Conservation (phyloP, 2,797 vertebrate genomes). For the Myotis pilosus region DNA sequence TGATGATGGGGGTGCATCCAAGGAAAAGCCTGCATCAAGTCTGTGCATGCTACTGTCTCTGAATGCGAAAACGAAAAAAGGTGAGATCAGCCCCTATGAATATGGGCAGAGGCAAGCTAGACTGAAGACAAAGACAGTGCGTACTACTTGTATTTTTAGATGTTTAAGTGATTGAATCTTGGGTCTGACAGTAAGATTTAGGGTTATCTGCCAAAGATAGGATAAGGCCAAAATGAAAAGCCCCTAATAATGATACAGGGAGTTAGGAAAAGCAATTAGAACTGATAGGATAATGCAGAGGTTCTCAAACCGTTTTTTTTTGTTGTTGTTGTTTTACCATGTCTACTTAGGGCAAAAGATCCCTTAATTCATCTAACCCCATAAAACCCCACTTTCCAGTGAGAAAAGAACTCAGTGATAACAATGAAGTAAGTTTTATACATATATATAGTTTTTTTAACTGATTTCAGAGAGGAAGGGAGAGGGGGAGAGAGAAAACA, state of each 20-base stretch:
- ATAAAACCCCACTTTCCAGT: slow-evolving; percentile 26
- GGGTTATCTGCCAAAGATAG: not conserved
- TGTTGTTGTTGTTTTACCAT: not conserved
- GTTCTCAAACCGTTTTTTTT: not conserved
- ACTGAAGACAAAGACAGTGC: not conserved
- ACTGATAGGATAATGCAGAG: not conserved
- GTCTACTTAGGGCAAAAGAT: not conserved
- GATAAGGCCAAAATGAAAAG: not conserved
- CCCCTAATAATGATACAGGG: not conserved
- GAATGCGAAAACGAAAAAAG: not conserved
- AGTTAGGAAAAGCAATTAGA: slow-evolving; percentile 31
- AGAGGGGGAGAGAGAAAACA: no score
- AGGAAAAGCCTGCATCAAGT: not conserved
- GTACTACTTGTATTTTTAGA: not conserved
- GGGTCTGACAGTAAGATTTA: not conserved
- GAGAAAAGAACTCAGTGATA: slow-evolving; percentile 33
- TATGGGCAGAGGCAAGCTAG: not conserved
- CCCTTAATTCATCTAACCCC: not conserved
- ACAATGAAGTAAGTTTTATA: slow-evolving; percentile 1
- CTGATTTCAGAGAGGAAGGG: no score
- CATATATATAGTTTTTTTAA: no score
- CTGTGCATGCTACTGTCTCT: slow-evolving; percentile 40
- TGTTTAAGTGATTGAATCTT: not conserved
- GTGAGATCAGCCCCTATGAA: slow-evolving; percentile 16
- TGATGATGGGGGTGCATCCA: not conserved